phyloP scores from a whole-genome alignment of 2,113 vertebrate species.

The Nannobrachium achirus region DNA sequence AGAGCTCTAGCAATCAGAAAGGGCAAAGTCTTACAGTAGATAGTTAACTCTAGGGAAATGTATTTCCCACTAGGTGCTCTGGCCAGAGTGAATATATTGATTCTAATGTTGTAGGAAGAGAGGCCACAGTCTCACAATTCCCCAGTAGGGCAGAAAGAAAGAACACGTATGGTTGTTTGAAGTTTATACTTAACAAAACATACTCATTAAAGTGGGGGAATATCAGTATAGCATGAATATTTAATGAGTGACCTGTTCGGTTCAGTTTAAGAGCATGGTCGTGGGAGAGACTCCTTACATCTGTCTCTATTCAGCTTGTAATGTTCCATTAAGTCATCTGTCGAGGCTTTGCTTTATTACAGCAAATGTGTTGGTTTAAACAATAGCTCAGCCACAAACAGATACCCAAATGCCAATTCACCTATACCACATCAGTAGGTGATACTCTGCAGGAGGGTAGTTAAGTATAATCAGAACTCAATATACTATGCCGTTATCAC shows the following conservation, averaged over 20 bases:
- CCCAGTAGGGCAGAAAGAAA: not conserved
- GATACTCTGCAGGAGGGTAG: not conserved
- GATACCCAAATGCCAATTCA: no score
- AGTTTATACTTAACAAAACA: not conserved
- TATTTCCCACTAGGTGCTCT: conserved; percentile 17
- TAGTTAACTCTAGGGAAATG: conserved; percentile 32
- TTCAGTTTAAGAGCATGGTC: not conserved
- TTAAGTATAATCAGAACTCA: not conserved
- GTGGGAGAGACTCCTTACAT: not conserved
- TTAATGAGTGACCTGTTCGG: not conserved
- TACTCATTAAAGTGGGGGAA: not conserved
- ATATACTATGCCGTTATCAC: not conserved
- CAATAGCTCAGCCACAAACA: not conserved
- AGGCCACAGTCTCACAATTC: not conserved
- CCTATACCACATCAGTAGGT: not conserved
- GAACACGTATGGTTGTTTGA: not conserved
- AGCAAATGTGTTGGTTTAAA: not conserved
- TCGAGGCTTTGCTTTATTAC: not conserved
- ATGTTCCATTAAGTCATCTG: not conserved
- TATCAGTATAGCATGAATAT: not conserved
- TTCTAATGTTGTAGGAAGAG: not conserved
- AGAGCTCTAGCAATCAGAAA: conserved; percentile 25
- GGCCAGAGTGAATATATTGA: conserved; percentile 10
- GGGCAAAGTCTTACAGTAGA: conserved; percentile 2
- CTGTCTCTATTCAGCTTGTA: not conserved